These are phyloP conservation scores for Amblyopsis rosae DNA, from an alignment of 2,113 vertebrate genomes.

Conservation along the genomic window DNA sequence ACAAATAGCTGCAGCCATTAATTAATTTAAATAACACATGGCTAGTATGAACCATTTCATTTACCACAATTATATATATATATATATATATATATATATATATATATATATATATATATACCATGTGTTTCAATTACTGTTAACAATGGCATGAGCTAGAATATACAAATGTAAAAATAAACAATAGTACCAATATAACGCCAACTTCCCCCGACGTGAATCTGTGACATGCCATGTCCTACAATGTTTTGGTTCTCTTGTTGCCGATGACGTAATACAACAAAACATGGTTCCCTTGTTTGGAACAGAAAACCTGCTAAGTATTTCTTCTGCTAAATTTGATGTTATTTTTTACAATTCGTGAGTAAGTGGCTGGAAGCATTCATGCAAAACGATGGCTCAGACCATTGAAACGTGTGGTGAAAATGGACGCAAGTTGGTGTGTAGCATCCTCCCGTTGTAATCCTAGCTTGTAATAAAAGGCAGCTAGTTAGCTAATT, in stretches of 20 bases:
- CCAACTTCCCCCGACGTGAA: no score
- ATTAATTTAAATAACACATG: no score
- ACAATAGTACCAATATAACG: no score
- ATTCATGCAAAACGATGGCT: constrained; percentile 77
- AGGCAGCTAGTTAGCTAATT: constrained; percentile 71
- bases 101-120: no score
- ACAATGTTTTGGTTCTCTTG: constrained; percentile 87
- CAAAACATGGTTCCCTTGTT: constrained; percentile 90
- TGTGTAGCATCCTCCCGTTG: constrained; percentile 81
- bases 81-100: no score
- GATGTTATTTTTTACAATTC: constrained; percentile 36
- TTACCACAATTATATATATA: no score
- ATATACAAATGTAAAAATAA: no score
- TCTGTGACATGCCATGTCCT: constrained; percentile 66
- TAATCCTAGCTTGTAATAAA: constrained; percentile 52
- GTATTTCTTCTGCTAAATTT: constrained; percentile 74
- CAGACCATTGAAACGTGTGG: constrained; percentile 86
- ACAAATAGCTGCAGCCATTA: no score
- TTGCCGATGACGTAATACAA: constrained; percentile 84
- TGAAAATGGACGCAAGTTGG: constrained; percentile 93
- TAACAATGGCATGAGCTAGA: no score
- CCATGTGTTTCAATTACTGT: no score
- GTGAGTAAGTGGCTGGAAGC: constrained; percentile 77
- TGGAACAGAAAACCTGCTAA: constrained; percentile 81
- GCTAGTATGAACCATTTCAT: no score